Percentiles rank a stretch among this genome's conserved stretches.
phyloP scores from a whole-genome alignment of 2,113 vertebrate species.

The Cephalopholis sonnerati region DNA sequence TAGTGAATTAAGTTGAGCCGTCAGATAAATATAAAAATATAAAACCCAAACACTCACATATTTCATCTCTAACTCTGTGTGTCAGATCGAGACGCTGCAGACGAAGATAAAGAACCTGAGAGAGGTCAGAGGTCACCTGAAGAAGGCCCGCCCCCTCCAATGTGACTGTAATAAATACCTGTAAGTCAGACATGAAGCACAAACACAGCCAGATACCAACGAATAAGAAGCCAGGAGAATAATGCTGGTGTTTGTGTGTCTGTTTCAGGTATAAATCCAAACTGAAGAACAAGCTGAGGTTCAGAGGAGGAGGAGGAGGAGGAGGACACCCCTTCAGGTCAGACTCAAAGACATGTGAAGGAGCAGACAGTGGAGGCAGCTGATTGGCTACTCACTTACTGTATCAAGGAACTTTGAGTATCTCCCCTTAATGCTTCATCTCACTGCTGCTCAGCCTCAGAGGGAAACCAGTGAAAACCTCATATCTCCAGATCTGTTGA shows the following conservation, averaged over 20 bases:
- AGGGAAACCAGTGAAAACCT: no score
- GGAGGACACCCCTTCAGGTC: constrained; percentile 93
- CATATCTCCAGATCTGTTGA: no score
- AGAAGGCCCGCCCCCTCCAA: constrained; percentile 92
- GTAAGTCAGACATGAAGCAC: constrained; percentile 69
- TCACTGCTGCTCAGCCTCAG: no score
- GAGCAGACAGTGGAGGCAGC: not conserved
- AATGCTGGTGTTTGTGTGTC: not conserved
- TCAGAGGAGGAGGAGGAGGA: constrained; percentile 86
- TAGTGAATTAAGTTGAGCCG: no score
- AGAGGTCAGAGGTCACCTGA: constrained; percentile 96
- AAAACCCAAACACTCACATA: no score
- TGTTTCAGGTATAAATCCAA: constrained; percentile 89
- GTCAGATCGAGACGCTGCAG: constrained; percentile 96
- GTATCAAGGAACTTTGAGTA: no score
- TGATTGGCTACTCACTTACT: no score
- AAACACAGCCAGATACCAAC: not conserved
- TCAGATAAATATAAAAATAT: no score
- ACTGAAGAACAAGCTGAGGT: constrained; percentile 90
- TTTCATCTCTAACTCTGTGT: not conserved
- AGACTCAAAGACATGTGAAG: not conserved
- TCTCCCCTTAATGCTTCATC: no score
- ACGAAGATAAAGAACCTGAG: constrained; percentile 97
- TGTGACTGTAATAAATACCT: constrained; percentile 93
- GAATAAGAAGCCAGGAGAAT: not conserved